Evolutionary conservation across 2,113 vertebrate species (phyloP).

Genomic region (Chionomys nivalis): DNA sequence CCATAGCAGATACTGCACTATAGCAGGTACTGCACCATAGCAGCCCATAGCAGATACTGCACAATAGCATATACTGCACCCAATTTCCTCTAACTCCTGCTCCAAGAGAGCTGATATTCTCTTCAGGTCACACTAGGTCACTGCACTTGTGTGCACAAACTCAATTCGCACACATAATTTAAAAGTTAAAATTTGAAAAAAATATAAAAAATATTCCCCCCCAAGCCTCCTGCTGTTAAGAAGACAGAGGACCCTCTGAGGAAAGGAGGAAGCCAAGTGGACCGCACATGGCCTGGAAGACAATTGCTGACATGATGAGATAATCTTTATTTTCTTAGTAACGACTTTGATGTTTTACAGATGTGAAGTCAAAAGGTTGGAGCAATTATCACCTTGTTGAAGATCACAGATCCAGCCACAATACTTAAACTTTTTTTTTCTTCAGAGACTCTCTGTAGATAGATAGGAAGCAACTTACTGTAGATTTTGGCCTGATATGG

Average conservation of each 20-base stretch:
- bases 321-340: conserved; percentile 17
- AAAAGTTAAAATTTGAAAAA: not conserved
- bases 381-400: not conserved
- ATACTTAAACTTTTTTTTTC: not conserved
- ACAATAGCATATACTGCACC: not conserved
- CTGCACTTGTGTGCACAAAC: not conserved
- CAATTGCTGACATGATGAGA: not conserved
- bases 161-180: not conserved
- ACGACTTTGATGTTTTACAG: not conserved
- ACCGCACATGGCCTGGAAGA: not conserved
- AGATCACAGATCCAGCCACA: conserved; percentile 6
- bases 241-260: not conserved
- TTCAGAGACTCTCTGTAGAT: not conserved
- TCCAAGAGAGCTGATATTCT: not conserved
- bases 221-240: not conserved
- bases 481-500: not conserved
- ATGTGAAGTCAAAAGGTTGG: conserved; percentile 16
- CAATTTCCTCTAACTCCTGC: not conserved
- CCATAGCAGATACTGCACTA: no score
- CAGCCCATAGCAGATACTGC: no score
- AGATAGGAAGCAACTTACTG: not conserved
- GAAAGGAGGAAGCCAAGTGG: not conserved
- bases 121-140: not conserved
- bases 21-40: no score
- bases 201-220: not conserved